Percentiles rank a stretch among this genome's conserved stretches.
phyloP scores from a whole-genome alignment of 2,113 vertebrate species.

The Pogonocichla stellata region DNA sequence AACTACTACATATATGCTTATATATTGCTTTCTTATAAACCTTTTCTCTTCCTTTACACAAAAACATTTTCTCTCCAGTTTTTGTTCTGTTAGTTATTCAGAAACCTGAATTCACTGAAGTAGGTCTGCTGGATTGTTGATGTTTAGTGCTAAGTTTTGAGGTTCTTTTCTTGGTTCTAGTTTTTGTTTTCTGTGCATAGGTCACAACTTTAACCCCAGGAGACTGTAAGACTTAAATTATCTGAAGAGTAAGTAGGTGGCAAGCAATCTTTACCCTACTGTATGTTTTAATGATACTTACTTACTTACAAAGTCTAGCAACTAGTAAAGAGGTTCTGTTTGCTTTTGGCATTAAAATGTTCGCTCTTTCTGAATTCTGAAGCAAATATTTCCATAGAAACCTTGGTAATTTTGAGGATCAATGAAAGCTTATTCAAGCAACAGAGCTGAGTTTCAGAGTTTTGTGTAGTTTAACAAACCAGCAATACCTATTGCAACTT shows the following conservation, averaged over 20 bases:
- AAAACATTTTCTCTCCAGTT: background rate
- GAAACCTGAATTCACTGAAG: background rate
- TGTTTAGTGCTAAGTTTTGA: background rate
- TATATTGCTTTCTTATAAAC: background rate
- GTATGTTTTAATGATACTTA: background rate
- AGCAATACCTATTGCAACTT: background rate
- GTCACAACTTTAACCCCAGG: background rate
- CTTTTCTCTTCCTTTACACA: background rate
- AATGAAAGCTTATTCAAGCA: background rate
- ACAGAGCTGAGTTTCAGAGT: background rate
- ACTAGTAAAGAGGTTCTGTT: background rate
- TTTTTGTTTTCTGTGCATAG: background rate
- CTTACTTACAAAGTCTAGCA: background rate
- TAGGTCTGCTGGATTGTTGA: background rate
- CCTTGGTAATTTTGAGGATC: background rate
- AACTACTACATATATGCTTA: background rate
- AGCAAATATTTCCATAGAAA: background rate
- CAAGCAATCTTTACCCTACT: background rate
- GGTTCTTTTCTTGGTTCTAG: background rate
- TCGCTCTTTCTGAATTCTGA: background rate
- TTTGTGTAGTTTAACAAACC: background rate
- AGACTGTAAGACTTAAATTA: background rate
- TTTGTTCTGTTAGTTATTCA: background rate
- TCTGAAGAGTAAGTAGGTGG: background rate
- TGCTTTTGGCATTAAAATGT: background rate